A percentile compares a stretch with the other conserved stretches of the same genome.
phyloP scores from a whole-genome alignment of 2,888 invertebrate genomes.

The Idaea aversata region DNA sequence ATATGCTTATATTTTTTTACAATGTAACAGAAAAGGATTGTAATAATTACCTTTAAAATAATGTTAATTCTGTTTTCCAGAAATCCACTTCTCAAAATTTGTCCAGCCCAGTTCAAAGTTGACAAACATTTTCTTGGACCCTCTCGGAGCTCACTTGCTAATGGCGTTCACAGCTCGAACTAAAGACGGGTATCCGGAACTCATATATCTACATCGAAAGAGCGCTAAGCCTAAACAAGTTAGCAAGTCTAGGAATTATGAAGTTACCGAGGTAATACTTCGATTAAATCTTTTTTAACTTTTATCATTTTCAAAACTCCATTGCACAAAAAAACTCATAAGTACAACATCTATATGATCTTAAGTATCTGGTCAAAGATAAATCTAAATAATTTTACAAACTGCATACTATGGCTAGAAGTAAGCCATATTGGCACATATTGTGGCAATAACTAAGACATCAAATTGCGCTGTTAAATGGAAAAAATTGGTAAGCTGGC shows the following conservation, averaged over 20 bases:
- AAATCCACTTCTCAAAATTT: conserved; percentile 86
- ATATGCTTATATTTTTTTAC: not conserved
- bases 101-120: conserved; percentile 81
- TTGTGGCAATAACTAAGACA: too few relatives aligned
- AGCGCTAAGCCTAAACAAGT: conserved; percentile 85
- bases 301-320: not conserved
- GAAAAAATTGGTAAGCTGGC: too few relatives aligned
- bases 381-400: too few relatives aligned
- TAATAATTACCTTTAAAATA: not conserved
- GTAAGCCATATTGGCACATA: too few relatives aligned
- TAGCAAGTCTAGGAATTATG: conserved; percentile 85
- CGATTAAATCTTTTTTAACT: not conserved
- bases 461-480: too few relatives aligned
- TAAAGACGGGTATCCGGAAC: conserved; percentile 83
- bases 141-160: conserved; percentile 91
- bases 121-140: conserved; percentile 89
- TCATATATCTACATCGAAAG: conserved; percentile 89
- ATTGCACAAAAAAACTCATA: not conserved
- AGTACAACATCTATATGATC: too few relatives aligned
- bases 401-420: too few relatives aligned
- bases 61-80: conserved; percentile 68
- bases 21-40: not conserved
- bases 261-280: conserved; percentile 86
- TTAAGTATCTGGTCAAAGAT: too few relatives aligned
- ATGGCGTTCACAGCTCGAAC: conserved; percentile 85